phyloP scores from a whole-genome alignment of 2,888 invertebrate genomes.

The Dynastes tityus region DNA sequence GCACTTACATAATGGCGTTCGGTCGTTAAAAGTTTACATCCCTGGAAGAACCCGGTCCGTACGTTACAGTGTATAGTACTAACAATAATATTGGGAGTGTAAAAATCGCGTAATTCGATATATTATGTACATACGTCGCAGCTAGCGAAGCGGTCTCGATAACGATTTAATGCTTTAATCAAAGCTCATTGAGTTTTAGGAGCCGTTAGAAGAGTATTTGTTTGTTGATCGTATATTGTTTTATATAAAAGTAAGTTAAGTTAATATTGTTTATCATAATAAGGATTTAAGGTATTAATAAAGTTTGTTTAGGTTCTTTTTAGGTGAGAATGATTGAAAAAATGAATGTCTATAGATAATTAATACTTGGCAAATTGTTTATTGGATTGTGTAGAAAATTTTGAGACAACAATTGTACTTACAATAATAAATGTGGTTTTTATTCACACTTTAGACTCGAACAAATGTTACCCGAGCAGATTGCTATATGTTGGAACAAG shows the following conservation, averaged over 20 bases:
- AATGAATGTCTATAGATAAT: too few relatives aligned
- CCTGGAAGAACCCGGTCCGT: not conserved
- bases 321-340: too few relatives aligned
- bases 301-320: too few relatives aligned
- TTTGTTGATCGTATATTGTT: too few relatives aligned
- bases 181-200: not conserved
- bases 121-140: not conserved
- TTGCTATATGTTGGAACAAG: too few relatives aligned
- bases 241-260: not conserved
- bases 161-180: not conserved
- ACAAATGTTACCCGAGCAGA: too few relatives aligned
- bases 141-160: not conserved
- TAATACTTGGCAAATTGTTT: too few relatives aligned
- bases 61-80: not conserved
- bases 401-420: too few relatives aligned
- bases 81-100: not conserved
- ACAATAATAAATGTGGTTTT: too few relatives aligned
- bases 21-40: constrained; percentile 20
- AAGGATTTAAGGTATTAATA: too few relatives aligned
- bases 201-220: not conserved
- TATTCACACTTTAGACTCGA: too few relatives aligned
- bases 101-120: constrained; percentile 2
- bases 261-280: not conserved
- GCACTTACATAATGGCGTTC: not conserved
- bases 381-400: too few relatives aligned